Evolutionary conservation across 2,888 invertebrate species (phyloP).

Genomic region (Poecilus cupreus): DNA sequence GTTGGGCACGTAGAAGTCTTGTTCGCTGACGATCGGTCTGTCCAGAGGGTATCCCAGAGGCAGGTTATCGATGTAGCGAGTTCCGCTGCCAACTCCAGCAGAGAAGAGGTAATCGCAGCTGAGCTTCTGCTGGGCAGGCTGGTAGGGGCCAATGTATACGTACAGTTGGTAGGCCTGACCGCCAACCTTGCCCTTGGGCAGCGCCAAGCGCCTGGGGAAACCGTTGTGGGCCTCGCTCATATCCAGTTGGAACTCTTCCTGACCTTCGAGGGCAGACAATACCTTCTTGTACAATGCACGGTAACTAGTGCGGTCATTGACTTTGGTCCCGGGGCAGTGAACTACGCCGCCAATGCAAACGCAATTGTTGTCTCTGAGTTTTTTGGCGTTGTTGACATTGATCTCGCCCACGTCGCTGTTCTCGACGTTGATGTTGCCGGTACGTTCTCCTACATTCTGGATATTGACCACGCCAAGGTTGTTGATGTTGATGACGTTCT

Average conservation of each 20-base stretch:
- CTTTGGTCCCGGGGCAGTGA: no score
- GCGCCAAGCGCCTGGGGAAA: conserved; percentile 78
- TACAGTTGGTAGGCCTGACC: conserved; percentile 80
- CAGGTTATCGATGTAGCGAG: conserved; percentile 75
- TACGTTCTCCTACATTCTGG: no score
- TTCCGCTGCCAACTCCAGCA: conserved; percentile 43
- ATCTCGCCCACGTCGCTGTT: no score
- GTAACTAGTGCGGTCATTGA: conserved; percentile 69
- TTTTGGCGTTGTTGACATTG: no score
- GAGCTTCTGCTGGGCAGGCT: not conserved
- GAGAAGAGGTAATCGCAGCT: conserved; percentile 66
- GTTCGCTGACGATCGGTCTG: conserved; percentile 76
- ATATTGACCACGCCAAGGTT: no score
- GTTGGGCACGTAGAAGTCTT: conserved; percentile 80
- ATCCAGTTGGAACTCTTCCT: conserved; percentile 73
- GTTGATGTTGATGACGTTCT: conserved; percentile 81
- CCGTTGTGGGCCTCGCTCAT: conserved; percentile 75
- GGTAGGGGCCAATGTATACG: conserved; percentile 74
- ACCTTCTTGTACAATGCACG: conserved; percentile 73
- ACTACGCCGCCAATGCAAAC: no score
- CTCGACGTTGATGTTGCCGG: no score
- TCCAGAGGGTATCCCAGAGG: conserved; percentile 86
- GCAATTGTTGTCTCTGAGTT: no score
- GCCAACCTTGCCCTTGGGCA: conserved; percentile 78
- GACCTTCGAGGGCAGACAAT: conserved; percentile 72